Conservation (phyloP, 2,888 invertebrate genomes). For the Anoplius nigerrimus region DNA sequence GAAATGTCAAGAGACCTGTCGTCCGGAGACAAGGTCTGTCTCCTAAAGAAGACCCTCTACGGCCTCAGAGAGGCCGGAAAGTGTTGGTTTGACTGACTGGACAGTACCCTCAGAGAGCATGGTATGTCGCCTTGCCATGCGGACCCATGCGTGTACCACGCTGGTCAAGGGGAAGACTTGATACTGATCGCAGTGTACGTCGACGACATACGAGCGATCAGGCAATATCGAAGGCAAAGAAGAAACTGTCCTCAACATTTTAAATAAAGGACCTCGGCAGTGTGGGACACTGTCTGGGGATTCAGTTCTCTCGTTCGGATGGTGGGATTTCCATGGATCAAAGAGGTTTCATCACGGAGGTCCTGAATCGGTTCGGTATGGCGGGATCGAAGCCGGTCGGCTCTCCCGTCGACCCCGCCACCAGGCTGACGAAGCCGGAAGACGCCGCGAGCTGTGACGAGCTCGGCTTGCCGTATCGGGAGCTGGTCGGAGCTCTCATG, state of each 20-base stretch:
- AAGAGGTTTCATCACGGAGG: constrained; percentile 1
- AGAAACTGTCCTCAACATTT: constrained; percentile 1
- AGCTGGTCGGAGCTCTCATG: constrained; percentile 20
- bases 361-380: constrained; percentile 20
- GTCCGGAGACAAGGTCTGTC: constrained; percentile 4
- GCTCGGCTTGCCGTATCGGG: constrained; percentile 12
- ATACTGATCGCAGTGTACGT: background rate
- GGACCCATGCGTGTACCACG: background rate
- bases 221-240: no score
- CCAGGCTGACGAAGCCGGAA: background rate
- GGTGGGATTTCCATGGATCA: constrained; percentile 7
- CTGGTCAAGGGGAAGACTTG: background rate
- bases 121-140: background rate
- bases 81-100: background rate
- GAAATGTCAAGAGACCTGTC: background rate
- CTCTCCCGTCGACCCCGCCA: constrained; percentile 6
- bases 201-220: background rate
- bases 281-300: constrained; percentile 17
- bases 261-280: no score
- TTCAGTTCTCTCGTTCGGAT: background rate
- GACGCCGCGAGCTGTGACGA: no score
- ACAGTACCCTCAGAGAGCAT: background rate
- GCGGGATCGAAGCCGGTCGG: constrained; percentile 2
- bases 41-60: constrained; percentile 2
- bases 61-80: constrained; percentile 2